These are phyloP conservation scores for Torymus texanus DNA, from an alignment of 2,888 invertebrate genomes.

Conservation along the genomic window DNA sequence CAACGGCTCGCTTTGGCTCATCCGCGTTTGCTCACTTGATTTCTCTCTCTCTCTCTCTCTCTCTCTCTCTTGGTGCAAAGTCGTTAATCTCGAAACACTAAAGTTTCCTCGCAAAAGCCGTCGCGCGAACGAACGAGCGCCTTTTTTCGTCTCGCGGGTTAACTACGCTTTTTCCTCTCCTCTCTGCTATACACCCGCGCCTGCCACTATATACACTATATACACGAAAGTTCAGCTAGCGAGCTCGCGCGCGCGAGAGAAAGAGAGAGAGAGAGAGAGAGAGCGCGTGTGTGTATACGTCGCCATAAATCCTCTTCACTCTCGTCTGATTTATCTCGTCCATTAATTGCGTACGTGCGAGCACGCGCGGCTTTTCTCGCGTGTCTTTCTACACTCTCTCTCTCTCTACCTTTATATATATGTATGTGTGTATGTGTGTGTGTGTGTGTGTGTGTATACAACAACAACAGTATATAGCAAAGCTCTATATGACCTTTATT, in stretches of 20 bases:
- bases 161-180: not conserved
- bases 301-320: conserved; percentile 49
- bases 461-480: too few relatives aligned
- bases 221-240: conserved; percentile 1
- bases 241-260: not conserved
- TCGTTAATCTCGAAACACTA: conserved; percentile 27
- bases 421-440: too few relatives aligned
- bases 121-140: not conserved
- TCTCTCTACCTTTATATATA: too few relatives aligned
- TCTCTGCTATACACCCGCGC: not conserved
- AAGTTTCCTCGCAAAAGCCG: conserved; percentile 20
- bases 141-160: not conserved
- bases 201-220: not conserved
- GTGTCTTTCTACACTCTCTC: conserved; percentile 9
- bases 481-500: not conserved
- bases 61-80: not conserved
- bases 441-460: not conserved
- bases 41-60: too few relatives aligned
- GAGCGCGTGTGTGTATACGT: conserved; percentile 2
- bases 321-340: conserved; percentile 50
- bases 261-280: too few relatives aligned
- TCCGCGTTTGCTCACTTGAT: too few relatives aligned
- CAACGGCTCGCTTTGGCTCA: too few relatives aligned
- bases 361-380: conserved; percentile 2
- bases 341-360: conserved; percentile 48